phyloP scores from a whole-genome alignment of 1,140 invertebrate genomes.

The Plutomurus gul region DNA sequence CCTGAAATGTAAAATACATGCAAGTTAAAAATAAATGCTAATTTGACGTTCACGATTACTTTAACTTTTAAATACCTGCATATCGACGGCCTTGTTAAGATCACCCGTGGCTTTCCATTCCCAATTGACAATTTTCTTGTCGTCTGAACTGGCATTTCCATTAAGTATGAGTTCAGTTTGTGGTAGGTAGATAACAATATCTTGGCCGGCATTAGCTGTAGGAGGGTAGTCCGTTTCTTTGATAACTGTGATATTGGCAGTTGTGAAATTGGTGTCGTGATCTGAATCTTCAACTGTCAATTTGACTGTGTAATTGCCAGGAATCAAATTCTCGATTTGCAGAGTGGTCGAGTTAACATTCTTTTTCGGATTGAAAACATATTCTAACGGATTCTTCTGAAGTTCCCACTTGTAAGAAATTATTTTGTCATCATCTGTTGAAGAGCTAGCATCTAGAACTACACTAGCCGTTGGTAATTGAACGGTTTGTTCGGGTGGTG shows the following conservation, averaged over 20 bases:
- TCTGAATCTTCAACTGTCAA: slow-evolving; percentile 90
- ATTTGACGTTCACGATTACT: no score
- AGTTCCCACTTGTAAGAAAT: slow-evolving; percentile 90
- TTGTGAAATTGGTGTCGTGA: slow-evolving; percentile 80
- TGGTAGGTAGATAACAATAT: slow-evolving; percentile 87
- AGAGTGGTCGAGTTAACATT: slow-evolving; percentile 79
- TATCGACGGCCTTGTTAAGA: slow-evolving; percentile 85
- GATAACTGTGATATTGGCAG: slow-evolving; percentile 85
- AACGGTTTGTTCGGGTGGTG: slow-evolving; percentile 79
- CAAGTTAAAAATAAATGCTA: no score
- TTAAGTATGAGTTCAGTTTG: slow-evolving; percentile 86
- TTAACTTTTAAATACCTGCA: slow-evolving; percentile 74
- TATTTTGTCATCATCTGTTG: slow-evolving; percentile 80
- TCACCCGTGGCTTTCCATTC: slow-evolving; percentile 90
- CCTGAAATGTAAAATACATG: slow-evolving; percentile 57
- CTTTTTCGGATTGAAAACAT: slow-evolving; percentile 65
- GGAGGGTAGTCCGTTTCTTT: slow-evolving; percentile 93
- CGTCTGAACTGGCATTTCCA: slow-evolving; percentile 88
- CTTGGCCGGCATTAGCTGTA: slow-evolving; percentile 88
- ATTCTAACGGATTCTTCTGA: slow-evolving; percentile 81
- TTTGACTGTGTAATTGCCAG: slow-evolving; percentile 89
- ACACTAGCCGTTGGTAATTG: slow-evolving; percentile 86
- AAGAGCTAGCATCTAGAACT: slow-evolving; percentile 76
- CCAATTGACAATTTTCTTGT: slow-evolving; percentile 88
- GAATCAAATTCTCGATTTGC: slow-evolving; percentile 77